phyloP scores from a whole-genome alignment of 1,140 invertebrate species.

The Aphis craccivora region DNA sequence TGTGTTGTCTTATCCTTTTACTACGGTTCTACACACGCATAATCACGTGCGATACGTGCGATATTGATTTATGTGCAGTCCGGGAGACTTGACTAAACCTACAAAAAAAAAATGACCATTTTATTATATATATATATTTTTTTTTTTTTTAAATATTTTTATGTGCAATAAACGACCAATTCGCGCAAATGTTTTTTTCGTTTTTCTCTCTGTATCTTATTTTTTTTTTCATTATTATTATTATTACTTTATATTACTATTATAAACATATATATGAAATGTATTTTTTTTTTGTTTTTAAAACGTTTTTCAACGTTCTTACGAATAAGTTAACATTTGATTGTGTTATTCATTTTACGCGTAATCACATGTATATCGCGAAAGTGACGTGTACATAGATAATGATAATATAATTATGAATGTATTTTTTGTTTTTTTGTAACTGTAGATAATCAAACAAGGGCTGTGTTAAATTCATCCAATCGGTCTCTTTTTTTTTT shows the following conservation, averaged over 20 bases:
- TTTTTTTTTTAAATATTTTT: slow-evolving; percentile 20
- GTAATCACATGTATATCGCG: slow-evolving; percentile 9
- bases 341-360: neutral
- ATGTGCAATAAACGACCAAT: slow-evolving; percentile 52
- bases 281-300: slow-evolving; percentile 42
- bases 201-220: slow-evolving; percentile 39
- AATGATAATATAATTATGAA: neutral
- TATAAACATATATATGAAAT: neutral
- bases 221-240: neutral
- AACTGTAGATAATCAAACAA: slow-evolving; percentile 58
- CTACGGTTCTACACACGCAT: neutral
- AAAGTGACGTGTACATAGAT: slow-evolving; percentile 36
- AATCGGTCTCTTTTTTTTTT: slow-evolving; percentile 53
- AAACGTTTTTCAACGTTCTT: slow-evolving; percentile 12
- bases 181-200: slow-evolving; percentile 41
- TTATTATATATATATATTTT: neutral
- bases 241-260: slow-evolving; percentile 6
- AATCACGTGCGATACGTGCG: neutral
- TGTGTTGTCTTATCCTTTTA: neutral
- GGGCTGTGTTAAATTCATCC: slow-evolving; percentile 58
- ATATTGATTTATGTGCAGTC: neutral
- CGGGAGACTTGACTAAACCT: neutral
- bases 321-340: neutral
- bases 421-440: slow-evolving; percentile 41
- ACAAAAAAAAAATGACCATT: slow-evolving; percentile 25